Evolutionary conservation across 2,113 vertebrate genomes (phyloP).

Genomic region (Montifringilla adamsi): DNA sequence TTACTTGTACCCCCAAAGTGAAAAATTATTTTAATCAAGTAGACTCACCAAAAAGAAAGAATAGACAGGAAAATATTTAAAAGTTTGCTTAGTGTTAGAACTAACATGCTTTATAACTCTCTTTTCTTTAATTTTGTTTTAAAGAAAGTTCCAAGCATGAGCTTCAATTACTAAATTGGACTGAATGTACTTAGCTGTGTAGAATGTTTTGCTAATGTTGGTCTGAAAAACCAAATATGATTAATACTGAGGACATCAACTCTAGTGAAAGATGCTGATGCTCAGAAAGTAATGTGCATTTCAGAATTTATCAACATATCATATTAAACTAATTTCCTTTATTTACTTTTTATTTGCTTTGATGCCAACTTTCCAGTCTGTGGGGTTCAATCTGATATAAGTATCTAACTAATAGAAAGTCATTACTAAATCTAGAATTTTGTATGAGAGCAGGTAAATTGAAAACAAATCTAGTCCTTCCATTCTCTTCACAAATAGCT

Average conservation of each 20-base stretch:
- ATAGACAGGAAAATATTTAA: background rate
- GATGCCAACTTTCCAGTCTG: background rate
- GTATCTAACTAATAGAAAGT: background rate
- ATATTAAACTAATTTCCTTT: background rate
- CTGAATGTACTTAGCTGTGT: background rate
- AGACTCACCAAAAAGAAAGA: background rate
- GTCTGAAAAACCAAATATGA: background rate
- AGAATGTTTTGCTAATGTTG: background rate
- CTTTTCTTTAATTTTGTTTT: background rate
- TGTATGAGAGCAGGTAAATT: background rate
- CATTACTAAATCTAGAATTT: background rate
- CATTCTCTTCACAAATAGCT: background rate
- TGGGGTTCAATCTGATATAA: background rate
- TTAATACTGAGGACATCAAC: background rate
- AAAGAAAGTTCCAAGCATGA: background rate
- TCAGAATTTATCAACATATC: background rate
- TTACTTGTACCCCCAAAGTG: accelerated
- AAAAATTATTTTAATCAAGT: background rate
- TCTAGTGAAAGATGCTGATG: background rate
- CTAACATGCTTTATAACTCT: background rate
- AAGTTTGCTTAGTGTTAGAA: background rate
- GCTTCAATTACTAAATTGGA: background rate
- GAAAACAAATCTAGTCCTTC: background rate
- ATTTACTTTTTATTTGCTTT: background rate
- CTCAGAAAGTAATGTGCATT: background rate